These are phyloP conservation scores for Drosophila pseudotalamancana DNA, from an alignment of 2,888 invertebrate genomes.

Conservation along the genomic window DNA sequence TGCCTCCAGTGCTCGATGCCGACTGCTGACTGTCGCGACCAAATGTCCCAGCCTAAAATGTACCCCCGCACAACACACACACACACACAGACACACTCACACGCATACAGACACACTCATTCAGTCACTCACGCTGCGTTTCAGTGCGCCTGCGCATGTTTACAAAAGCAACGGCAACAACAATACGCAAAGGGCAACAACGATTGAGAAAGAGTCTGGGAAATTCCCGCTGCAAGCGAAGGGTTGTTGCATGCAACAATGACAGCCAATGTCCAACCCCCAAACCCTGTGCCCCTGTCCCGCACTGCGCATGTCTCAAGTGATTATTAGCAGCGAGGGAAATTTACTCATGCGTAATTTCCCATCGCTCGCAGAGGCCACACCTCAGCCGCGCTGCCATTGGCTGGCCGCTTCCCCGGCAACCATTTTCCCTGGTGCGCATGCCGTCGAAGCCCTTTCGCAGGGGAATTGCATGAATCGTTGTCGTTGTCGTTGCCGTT, in stretches of 20 bases:
- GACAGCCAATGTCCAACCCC: slow-evolving; percentile 33
- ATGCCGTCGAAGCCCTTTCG: slow-evolving; percentile 48
- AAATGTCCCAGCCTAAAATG: slow-evolving; percentile 65
- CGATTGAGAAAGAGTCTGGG: slow-evolving; percentile 9
- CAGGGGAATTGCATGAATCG: slow-evolving; percentile 53
- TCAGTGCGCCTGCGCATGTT: slow-evolving; percentile 74
- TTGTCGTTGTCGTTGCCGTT: slow-evolving; percentile 4
- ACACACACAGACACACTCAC: slow-evolving; percentile 9
- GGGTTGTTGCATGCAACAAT: slow-evolving; percentile 63
- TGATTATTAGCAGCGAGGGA: slow-evolving; percentile 80
- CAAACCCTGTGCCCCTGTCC: slow-evolving; percentile 33
- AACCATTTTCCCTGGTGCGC: slow-evolving; percentile 74
- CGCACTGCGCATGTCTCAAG: slow-evolving; percentile 76
- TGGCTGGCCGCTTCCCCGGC: slow-evolving; percentile 78
- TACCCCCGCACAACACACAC: slow-evolving; percentile 57
- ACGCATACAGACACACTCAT: background rate
- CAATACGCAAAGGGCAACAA: slow-evolving; percentile 16
- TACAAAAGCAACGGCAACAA: slow-evolving; percentile 71
- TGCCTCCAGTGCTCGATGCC: slow-evolving; percentile 37
- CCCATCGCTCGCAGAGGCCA: slow-evolving; percentile 63
- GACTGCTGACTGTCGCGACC: slow-evolving; percentile 28
- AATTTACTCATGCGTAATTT: slow-evolving; percentile 79
- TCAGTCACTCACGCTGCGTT: background rate
- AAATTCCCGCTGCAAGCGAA: slow-evolving; percentile 59
- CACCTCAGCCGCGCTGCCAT: slow-evolving; percentile 76